These are phyloP conservation scores for Sinonovacula constricta DNA, from an alignment of 1,140 invertebrate genomes.

Conservation along the genomic window DNA sequence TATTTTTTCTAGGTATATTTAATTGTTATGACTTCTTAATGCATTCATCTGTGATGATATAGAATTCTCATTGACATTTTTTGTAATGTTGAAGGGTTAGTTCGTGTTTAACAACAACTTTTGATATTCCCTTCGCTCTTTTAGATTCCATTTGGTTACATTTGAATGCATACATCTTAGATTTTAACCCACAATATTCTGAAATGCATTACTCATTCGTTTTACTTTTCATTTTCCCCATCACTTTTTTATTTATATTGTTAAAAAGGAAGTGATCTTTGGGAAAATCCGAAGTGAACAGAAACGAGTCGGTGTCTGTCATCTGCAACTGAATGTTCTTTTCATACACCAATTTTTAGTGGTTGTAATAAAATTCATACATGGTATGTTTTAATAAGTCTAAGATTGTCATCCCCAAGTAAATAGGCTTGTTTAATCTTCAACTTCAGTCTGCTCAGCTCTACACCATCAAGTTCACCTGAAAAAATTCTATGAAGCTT, in stretches of 20 bases:
- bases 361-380: slow-evolving; percentile 73
- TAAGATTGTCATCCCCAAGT: slow-evolving; percentile 27
- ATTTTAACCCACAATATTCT: slow-evolving; percentile 35
- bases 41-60: slow-evolving; percentile 23
- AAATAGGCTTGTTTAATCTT: slow-evolving; percentile 37
- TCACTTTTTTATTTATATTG: slow-evolving; percentile 78
- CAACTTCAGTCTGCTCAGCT: slow-evolving; percentile 29
- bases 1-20: slow-evolving; percentile 42
- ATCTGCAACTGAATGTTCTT: slow-evolving; percentile 68
- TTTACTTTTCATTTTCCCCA: slow-evolving; percentile 81
- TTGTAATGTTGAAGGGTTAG: slow-evolving; percentile 31
- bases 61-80: slow-evolving; percentile 15
- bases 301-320: slow-evolving; percentile 60
- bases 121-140: slow-evolving; percentile 35
- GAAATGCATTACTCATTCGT: slow-evolving; percentile 60
- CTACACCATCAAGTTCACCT: slow-evolving; percentile 48
- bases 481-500: slow-evolving; percentile 31
- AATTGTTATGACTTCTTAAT: slow-evolving; percentile 26
- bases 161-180: slow-evolving; percentile 38
- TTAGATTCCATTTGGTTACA: slow-evolving; percentile 28
- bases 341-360: slow-evolving; percentile 65
- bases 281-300: slow-evolving; percentile 59
- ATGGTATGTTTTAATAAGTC: slow-evolving; percentile 56
- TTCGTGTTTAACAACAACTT: slow-evolving; percentile 34
- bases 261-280: slow-evolving; percentile 56